A percentile compares a stretch with the other conserved stretches of the same genome.
These are phyloP conservation scores for Frankliniella intonsa DNA, from an alignment of 2,888 invertebrate species.

Conservation along the genomic window DNA sequence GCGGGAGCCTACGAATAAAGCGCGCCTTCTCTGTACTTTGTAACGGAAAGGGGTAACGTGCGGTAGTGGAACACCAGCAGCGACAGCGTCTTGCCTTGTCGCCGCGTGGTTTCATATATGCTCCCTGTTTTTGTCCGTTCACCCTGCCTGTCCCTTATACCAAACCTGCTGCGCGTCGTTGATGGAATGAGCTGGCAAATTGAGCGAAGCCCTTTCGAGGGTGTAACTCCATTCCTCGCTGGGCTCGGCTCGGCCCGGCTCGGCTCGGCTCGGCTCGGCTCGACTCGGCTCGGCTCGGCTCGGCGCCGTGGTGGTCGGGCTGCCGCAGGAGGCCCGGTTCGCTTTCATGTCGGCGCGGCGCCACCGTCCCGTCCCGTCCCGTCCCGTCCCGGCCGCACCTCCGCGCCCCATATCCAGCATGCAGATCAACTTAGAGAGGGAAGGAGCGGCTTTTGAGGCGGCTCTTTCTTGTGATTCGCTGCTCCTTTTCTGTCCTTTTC, in stretches of 20 bases:
- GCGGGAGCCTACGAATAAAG: too few species aligned
- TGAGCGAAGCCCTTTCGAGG: slow-evolving; percentile 10
- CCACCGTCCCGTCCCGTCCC: background rate
- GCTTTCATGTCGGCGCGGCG: background rate
- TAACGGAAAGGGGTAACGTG: too few species aligned
- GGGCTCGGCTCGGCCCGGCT: background rate
- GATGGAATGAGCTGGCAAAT: slow-evolving; percentile 2
- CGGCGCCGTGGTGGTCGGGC: background rate
- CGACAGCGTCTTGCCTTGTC: too few species aligned
- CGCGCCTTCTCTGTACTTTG: too few species aligned
- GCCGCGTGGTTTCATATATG: too few species aligned
- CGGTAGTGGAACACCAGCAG: too few species aligned
- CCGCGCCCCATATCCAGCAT: too few species aligned
- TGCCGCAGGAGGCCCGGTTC: background rate
- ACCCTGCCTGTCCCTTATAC: too few species aligned
- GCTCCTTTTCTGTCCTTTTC: too few species aligned
- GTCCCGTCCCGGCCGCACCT: background rate
- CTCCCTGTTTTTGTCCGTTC: background rate
- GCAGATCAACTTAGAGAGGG: too few species aligned
- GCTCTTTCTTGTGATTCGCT: too few species aligned
- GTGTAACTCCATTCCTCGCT: background rate
- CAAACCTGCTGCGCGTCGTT: background rate
- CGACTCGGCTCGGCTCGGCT: background rate
- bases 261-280: background rate
- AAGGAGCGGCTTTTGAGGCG: too few species aligned